Conservation (phyloP, 2,113 vertebrate species). For the Gasterosteus aculeatus region DNA sequence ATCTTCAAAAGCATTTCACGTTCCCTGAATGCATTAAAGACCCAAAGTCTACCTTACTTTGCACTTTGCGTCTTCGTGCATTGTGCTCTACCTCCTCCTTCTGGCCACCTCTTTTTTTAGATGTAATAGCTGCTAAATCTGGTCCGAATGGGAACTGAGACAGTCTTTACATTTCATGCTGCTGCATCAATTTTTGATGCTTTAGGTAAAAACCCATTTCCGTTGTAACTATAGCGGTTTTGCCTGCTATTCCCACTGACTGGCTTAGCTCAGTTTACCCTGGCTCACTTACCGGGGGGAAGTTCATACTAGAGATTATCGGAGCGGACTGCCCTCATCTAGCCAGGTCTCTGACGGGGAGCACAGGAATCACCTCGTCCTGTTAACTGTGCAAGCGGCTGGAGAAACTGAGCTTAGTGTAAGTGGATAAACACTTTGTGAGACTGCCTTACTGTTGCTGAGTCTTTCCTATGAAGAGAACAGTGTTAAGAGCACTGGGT, state of each 20-base stretch:
- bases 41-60: background rate
- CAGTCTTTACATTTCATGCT: background rate
- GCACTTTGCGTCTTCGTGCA: background rate
- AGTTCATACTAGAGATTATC: conserved; percentile 47
- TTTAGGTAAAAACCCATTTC: background rate
- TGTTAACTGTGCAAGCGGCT: conserved; percentile 20
- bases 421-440: background rate
- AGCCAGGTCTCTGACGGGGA: conserved; percentile 2
- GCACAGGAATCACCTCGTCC: conserved; percentile 11
- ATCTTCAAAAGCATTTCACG: conserved; percentile 1
- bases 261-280: conserved; percentile 46
- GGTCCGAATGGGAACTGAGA: background rate
- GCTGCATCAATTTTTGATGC: background rate
- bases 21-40: conserved; percentile 1
- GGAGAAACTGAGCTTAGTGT: background rate
- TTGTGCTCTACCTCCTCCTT: background rate
- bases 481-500: background rate
- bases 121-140: background rate
- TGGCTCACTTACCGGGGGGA: conserved; percentile 36
- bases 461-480: background rate
- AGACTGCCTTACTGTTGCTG: background rate
- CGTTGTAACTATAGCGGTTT: background rate
- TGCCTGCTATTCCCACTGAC: conserved; percentile 11
- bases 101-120: background rate
- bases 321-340: conserved; percentile 11